These are phyloP conservation scores for Aptenodytes patagonicus DNA, from an alignment of 2,113 vertebrate species.

Conservation along the genomic window DNA sequence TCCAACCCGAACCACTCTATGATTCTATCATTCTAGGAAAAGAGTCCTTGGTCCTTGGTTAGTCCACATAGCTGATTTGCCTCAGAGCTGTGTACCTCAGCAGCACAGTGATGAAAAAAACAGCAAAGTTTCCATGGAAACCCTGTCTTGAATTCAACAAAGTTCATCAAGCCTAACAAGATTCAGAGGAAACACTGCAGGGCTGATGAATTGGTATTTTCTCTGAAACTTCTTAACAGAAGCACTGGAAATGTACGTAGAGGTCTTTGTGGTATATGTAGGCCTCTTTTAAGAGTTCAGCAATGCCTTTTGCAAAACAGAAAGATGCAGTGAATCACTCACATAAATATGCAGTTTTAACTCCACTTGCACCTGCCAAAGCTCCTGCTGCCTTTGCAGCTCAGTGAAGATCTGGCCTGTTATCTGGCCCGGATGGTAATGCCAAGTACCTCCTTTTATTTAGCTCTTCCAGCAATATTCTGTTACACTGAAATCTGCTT, in stretches of 20 bases:
- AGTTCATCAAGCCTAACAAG: constrained; percentile 37
- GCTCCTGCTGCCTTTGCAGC: not conserved
- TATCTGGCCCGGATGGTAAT: not conserved
- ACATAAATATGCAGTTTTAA: not conserved
- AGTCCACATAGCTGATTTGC: not conserved
- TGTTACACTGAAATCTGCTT: not conserved
- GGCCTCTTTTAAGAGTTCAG: not conserved
- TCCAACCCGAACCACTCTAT: not conserved
- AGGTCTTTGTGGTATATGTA: not conserved
- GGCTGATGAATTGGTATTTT: not conserved
- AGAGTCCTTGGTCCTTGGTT: not conserved
- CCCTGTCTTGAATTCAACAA: not conserved
- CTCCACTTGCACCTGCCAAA: not conserved
- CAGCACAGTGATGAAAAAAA: not conserved
- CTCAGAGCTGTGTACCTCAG: not conserved
- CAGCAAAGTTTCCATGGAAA: constrained; percentile 41
- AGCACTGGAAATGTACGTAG: not conserved
- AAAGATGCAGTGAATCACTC: not conserved
- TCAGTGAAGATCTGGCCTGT: not conserved
- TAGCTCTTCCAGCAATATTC: not conserved
- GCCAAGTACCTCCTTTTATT: not conserved
- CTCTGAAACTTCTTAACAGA: not conserved
- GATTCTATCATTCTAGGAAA: not conserved
- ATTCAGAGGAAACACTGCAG: not conserved
- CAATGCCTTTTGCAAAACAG: not conserved